Base-by-base conservation (phyloP, 2,113 vertebrate species). In the Pelobates fuscus region DNA sequence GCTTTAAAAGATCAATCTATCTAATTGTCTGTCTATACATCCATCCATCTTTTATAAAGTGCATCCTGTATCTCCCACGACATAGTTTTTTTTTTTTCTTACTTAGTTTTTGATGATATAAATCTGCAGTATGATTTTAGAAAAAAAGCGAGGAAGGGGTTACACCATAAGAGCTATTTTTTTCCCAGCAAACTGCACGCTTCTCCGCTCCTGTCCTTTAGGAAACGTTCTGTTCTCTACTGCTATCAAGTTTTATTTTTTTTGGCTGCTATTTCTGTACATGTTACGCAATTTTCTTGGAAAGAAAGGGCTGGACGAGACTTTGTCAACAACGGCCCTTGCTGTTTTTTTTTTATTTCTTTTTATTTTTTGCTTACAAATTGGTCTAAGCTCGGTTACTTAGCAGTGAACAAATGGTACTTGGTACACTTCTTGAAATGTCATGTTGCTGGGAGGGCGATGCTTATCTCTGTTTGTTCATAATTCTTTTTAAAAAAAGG, bases 201-300 rank as follows among this genome's bases (percentile, higher is more conserved):
- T 67, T 67, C 72, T 61, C 64, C 43, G 72, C 72, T 76, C 41
- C 63, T 76, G 72, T 76, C 54, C 72, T 67, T 76, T 76, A 76
- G 72, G 64, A 76, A 76, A 76, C 72, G 72, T 76, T 76, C 72
- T 76, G 72, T 76, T 76, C 72, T 76, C 64, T 76, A 41, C 72
- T 76, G 72, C 72, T 76, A 76, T 76, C 72, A 76, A 76, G 72
- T 76, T 76, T 67, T 67, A 76, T 76, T 75, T 76, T 76, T 76
- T 76, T 76, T 76, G 72, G 72, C 72, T 76, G 72, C 72, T 76
- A 76, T 76, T 76, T 76, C 72, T 76, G 72, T 76, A 76, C 72
- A 76, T 46, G 72, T 76, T 76, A 76, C 72, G 72, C 72, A 76
- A 76, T 76, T 76, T 76, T 76, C 72, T 76, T 76, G 72, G 72